Evolutionary conservation across 2,888 invertebrate genomes (phyloP).

Genomic region (Trissoscelio sp.): DNA sequence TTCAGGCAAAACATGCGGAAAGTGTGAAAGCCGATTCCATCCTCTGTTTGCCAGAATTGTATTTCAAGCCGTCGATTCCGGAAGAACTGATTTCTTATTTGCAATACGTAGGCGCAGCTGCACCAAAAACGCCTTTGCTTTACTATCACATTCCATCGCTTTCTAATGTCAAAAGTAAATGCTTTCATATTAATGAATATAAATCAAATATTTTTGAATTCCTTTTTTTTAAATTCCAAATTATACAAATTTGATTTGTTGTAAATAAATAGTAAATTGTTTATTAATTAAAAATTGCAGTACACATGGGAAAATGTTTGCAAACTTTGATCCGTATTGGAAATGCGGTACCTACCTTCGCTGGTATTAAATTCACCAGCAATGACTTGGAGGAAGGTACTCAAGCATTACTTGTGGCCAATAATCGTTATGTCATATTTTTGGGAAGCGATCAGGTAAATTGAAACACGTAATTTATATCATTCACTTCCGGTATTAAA

Average conservation of each 20-base stretch:
- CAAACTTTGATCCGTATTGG: slow-evolving; percentile 84
- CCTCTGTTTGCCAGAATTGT: slow-evolving; percentile 90
- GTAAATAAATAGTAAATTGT: background rate
- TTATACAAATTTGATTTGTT: no score
- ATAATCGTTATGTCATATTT: slow-evolving; percentile 85
- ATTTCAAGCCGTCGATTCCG: slow-evolving; percentile 88
- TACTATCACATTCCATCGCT: slow-evolving; percentile 93
- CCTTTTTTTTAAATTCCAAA: no score
- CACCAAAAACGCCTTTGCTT: slow-evolving; percentile 90
- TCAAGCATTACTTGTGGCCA: slow-evolving; percentile 85
- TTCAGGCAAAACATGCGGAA: slow-evolving; percentile 88
- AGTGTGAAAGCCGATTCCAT: slow-evolving; percentile 87
- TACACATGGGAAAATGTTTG: slow-evolving; percentile 89
- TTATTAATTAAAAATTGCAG: slow-evolving; percentile 81
- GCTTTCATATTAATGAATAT: background rate
- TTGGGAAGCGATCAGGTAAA: slow-evolving; percentile 89
- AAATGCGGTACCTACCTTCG: slow-evolving; percentile 88
- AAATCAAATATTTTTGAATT: no score
- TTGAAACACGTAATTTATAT: slow-evolving; percentile 26
- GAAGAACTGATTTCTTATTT: slow-evolving; percentile 88
- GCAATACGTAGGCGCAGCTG: slow-evolving; percentile 87
- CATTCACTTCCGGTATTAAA: slow-evolving; percentile 3
- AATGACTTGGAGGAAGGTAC: slow-evolving; percentile 88
- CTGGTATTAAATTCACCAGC: slow-evolving; percentile 93
- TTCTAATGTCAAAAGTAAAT: slow-evolving; percentile 89